phyloP scores from a whole-genome alignment of 1,140 invertebrate species.

The Macrobrachium nipponense region DNA sequence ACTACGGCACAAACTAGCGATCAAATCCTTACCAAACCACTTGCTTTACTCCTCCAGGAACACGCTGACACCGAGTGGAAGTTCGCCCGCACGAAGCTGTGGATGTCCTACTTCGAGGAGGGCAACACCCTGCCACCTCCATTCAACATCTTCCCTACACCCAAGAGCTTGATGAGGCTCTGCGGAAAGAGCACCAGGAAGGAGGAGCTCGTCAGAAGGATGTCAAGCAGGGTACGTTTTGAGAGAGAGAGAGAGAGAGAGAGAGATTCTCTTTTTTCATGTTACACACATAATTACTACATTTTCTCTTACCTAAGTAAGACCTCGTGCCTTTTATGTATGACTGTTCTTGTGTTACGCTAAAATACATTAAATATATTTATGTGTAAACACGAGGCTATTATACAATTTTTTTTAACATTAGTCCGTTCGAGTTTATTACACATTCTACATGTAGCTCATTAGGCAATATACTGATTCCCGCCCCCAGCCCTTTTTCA shows the following conservation, averaged over 20 bases:
- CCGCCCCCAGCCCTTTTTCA: no score
- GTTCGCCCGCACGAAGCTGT: slow-evolving; percentile 87
- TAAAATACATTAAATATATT: no score
- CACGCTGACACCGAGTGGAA: slow-evolving; percentile 92
- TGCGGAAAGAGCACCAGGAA: slow-evolving; percentile 66
- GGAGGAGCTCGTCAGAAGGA: slow-evolving; percentile 61
- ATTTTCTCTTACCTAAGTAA: no score
- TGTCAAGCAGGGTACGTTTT: slow-evolving; percentile 67
- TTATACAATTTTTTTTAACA: no score
- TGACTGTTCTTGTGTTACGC: no score
- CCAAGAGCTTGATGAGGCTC: slow-evolving; percentile 77
- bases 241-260: no score
- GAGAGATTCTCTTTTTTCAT: not conserved
- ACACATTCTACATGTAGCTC: no score
- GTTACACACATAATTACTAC: no score
- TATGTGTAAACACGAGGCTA: no score
- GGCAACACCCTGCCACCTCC: slow-evolving; percentile 84
- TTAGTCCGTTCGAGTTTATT: no score
- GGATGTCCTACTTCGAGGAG: slow-evolving; percentile 93
- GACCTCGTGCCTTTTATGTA: no score
- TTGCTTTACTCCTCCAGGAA: slow-evolving; percentile 71
- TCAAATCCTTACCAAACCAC: not conserved
- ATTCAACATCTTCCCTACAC: slow-evolving; percentile 85
- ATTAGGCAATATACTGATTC: no score
- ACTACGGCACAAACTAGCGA: slow-evolving; percentile 9